Conservation (phyloP, 2,797 vertebrate species). For the Pteronotus mesoamericanus region DNA sequence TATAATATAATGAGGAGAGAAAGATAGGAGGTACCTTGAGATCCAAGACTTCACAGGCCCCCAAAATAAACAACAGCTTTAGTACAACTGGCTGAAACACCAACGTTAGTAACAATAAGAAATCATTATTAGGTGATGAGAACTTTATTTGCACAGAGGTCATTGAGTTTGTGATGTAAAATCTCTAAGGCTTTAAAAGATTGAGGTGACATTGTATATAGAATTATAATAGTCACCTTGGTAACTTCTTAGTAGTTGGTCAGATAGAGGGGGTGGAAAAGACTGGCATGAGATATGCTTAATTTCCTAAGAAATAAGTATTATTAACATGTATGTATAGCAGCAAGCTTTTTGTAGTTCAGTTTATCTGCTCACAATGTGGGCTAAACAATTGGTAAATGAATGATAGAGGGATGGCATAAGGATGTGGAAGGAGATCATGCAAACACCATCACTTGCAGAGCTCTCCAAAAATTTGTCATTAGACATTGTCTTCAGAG, state of each 20-base stretch:
- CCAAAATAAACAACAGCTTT: neutral
- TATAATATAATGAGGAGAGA: neutral
- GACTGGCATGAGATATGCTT: neutral
- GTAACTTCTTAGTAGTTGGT: neutral
- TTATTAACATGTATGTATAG: neutral
- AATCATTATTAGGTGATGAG: neutral
- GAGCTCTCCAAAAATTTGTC: neutral
- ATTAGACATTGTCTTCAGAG: neutral
- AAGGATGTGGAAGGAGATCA: neutral
- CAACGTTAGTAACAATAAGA: neutral
- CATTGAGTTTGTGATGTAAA: neutral
- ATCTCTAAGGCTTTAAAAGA: neutral
- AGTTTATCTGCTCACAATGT: neutral
- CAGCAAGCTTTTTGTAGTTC: neutral
- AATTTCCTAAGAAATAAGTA: neutral
- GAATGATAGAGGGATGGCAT: neutral
- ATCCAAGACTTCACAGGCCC: neutral
- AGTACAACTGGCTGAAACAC: neutral
- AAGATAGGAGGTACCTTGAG: neutral
- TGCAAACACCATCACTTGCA: neutral
- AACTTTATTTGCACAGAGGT: neutral
- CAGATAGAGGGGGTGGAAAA: neutral
- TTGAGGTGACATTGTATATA: neutral
- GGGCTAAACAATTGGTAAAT: neutral
- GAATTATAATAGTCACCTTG: neutral